These are phyloP conservation scores for Sporophila hypoxantha DNA, from an alignment of 2,113 vertebrate genomes.

Conservation along the genomic window DNA sequence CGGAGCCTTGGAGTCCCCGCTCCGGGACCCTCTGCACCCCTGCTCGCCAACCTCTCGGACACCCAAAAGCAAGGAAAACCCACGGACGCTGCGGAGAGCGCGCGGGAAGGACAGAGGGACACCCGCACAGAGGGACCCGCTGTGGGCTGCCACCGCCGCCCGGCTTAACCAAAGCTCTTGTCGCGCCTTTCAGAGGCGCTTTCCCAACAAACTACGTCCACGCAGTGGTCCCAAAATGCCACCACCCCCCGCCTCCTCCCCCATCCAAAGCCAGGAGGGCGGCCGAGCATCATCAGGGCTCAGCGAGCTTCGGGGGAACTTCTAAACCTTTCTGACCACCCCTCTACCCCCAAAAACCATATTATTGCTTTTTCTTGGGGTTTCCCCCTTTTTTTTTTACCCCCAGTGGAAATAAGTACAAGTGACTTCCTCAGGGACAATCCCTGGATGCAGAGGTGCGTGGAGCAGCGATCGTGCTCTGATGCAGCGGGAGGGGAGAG, in stretches of 20 bases:
- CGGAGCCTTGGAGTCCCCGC: neutral
- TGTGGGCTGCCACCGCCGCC: neutral
- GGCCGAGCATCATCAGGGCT: neutral
- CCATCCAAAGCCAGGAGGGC: neutral
- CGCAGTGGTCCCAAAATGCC: neutral
- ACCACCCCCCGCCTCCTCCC: too few species aligned
- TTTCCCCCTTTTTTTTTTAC: rapidly evolving
- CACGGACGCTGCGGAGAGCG: rapidly evolving
- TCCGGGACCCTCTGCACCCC: too few species aligned
- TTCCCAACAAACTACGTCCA: neutral
- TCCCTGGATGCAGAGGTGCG: rapidly evolving
- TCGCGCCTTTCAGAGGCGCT: neutral
- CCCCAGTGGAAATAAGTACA: neutral
- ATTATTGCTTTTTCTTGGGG: rapidly evolving
- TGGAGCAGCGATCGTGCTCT: neutral
- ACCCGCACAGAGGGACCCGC: neutral
- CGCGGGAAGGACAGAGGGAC: neutral
- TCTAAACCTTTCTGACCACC: neutral
- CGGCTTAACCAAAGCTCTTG: neutral
- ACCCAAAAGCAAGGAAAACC: neutral
- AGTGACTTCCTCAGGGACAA: neutral
- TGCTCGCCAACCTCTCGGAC: neutral
- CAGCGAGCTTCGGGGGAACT: neutral
- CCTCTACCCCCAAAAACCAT: rapidly evolving
- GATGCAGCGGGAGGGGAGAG: neutral